Conservation (phyloP, 2,888 invertebrate species). For the Scelioninae gen. 1 region DNA sequence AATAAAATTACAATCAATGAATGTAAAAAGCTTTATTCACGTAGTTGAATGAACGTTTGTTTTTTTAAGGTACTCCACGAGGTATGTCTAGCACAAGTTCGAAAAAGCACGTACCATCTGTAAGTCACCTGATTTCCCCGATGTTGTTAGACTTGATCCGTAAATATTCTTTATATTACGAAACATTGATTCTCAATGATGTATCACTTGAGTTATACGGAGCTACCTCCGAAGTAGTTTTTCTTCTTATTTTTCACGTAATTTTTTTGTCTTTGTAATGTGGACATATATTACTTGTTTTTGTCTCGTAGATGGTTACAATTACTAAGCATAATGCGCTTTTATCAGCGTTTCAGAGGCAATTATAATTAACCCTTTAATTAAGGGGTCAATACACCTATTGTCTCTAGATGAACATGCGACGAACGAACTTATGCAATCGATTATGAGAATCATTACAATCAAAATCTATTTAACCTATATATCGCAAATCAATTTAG, state of each 20-base stretch:
- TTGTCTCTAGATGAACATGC: slow-evolving; percentile 42
- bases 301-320: slow-evolving; percentile 29
- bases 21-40: slow-evolving; percentile 10
- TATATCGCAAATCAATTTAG: slow-evolving; percentile 31
- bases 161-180: slow-evolving; percentile 50
- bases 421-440: slow-evolving; percentile 48
- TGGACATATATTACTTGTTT: slow-evolving; percentile 11
- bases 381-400: slow-evolving; percentile 39
- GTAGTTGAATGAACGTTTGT: slow-evolving; percentile 71
- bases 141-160: slow-evolving; percentile 54
- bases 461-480: slow-evolving; percentile 40
- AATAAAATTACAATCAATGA: slow-evolving; percentile 13
- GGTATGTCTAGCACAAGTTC: slow-evolving; percentile 83
- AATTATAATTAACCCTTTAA: slow-evolving; percentile 28
- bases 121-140: slow-evolving; percentile 79
- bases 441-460: slow-evolving; percentile 53
- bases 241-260: slow-evolving; percentile 22
- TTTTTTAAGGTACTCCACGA: slow-evolving; percentile 84
- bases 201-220: slow-evolving; percentile 30
- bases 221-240: slow-evolving; percentile 35
- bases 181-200: slow-evolving; percentile 48
- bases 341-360: slow-evolving; percentile 7
- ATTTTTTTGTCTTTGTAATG: slow-evolving; percentile 18
- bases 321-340: slow-evolving; percentile 14
- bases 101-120: slow-evolving; percentile 80